phyloP scores from a whole-genome alignment of 2,113 vertebrate genomes.

The Martes martes region DNA sequence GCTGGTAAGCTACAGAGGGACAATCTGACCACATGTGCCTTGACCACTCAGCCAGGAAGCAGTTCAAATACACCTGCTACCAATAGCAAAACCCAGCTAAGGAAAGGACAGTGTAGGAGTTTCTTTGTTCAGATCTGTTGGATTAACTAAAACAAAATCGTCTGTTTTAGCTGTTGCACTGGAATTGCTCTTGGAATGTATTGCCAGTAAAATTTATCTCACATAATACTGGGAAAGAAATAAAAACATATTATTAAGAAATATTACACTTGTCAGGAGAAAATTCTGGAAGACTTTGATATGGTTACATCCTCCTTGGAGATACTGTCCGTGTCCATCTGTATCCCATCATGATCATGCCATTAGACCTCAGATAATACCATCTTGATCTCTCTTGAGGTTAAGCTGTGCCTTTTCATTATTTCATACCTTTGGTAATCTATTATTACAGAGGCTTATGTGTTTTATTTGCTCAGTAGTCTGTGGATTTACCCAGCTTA shows the following conservation, averaged over 20 bases:
- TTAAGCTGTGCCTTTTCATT: neutral
- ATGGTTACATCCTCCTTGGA: neutral
- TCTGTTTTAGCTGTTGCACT: neutral
- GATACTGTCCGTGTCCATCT: no score
- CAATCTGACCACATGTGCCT: neutral
- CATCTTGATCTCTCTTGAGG: no score
- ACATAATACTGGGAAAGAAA: neutral
- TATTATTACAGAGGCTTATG: neutral
- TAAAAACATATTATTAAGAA: neutral
- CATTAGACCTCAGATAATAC: neutral
- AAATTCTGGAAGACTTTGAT: neutral
- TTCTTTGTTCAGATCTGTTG: neutral
- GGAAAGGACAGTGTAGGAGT: neutral
- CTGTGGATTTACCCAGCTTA: neutral
- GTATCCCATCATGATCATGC: fast-evolving
- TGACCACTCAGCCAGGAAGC: neutral
- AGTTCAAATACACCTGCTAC: neutral
- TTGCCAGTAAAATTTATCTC: neutral
- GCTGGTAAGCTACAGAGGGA: neutral
- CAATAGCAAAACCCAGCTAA: neutral
- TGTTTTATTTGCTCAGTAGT: neutral
- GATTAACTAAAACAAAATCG: neutral
- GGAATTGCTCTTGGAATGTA: neutral
- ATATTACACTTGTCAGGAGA: neutral
- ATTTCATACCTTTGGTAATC: neutral